Base-by-base conservation (phyloP, 2,113 vertebrate species). In the Sceloporus tristichus region DNA sequence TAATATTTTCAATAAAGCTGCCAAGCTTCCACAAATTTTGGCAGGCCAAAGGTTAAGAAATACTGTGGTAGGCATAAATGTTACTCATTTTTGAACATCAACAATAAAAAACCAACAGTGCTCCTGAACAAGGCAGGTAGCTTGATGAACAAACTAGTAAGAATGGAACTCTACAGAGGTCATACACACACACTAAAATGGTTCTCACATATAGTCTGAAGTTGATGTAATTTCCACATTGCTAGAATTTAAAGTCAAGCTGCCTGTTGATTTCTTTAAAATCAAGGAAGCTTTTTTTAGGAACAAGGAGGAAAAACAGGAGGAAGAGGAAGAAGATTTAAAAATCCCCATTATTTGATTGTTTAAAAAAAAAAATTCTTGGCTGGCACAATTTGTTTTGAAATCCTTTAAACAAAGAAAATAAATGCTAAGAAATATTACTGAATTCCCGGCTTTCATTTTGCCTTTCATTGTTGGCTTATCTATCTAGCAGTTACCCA, bases 371-470 rank as follows among this genome's bases (percentile, higher is more conserved):
- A 81, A 65, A 40, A 85, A 18, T 25, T 23, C 23, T 42, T 65
- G 14, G 84, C 23, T 76, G 71, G 10, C 29, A n/a, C 70, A 25
- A 5, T 82, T 25, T 68, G 75, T 75, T 82, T 82, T 74, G 79
- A 87, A 42, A 65, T 82, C 38, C 53, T 85, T 48, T 76, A 87
- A 82, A 82, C 11, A 65, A 76, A 82, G 29, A 18, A 76, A 68
- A 65, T 48, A 66, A 78, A 79, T 65, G 9, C 56, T 25, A 82
- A 82, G 19, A 53, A 66, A 75, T 62, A 65, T 13, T 19, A 34
- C 19, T 76, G 40, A 76, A 65, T 54, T 59, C 38, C 73, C 59
- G n/a, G 29, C 19, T 77, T 77, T 66, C 9, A 78, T 66, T 77
- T 77, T 38, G 66, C 59, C 38, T 62, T 77, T 27, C 59, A 38